Base-by-base conservation (phyloP, 2,113 vertebrate species). In the Mesitornis unicolor region DNA sequence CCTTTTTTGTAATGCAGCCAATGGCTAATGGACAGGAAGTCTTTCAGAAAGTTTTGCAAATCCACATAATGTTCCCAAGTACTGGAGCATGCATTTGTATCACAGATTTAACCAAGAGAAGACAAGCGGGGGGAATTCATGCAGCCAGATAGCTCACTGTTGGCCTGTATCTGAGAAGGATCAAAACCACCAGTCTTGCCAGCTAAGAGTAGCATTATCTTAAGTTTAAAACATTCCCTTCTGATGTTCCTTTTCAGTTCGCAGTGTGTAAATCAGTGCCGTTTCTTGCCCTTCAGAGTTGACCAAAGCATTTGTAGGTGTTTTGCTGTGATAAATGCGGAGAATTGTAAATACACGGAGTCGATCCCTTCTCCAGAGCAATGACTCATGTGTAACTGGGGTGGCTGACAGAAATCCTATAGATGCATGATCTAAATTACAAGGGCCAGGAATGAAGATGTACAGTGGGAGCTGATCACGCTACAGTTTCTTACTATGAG, bases 21-120 rank as follows among this genome's bases (percentile, higher is more conserved):
- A 82, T 82, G 88, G 85, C 96, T 98, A 98, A 97, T 95, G 96
- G 97, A 96, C 91, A 95, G 92, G 85, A 96, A 97, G 88, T 73
- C 78, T 97, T 97, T 95, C 69, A 16, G 48, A 95, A 97, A 94
- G 95, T 95, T 98, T 90, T 97, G 92, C 89, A 97, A 96, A 97
- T 97, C 93, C 92, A 89, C 93, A 87, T 91, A 93, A 94, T 96
- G 90, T 97, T 94, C 95, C 84, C 26, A 35, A 94, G 93, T 80
- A 71, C 75, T 36, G 56, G 38, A 89, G 84, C 38, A 8, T 93
- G 88, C 87, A 90, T 97, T 96, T 31, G 3, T 90, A 95, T 97
- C 76, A 45, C 96, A 92, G 86, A 94, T 97, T 92, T 97, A 84
- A 92, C 94, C 36, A 56, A 86, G 93, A 95, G 92, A 90, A 84